These are phyloP conservation scores for Magallana nippona DNA, from an alignment of 2,888 invertebrate species.

Conservation along the genomic window DNA sequence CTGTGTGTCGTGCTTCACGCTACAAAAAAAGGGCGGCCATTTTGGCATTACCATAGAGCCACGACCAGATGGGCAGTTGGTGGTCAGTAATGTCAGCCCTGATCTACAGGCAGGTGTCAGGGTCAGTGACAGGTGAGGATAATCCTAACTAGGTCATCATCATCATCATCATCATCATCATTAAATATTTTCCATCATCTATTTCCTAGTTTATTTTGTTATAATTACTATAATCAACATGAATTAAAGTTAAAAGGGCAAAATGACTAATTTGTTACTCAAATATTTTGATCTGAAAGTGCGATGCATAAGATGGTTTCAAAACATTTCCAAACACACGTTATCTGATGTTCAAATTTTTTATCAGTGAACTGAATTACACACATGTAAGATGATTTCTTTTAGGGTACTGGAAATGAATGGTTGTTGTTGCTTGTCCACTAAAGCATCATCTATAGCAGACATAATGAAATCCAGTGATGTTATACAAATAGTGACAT, in stretches of 20 bases:
- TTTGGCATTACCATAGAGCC: constrained; percentile 44
- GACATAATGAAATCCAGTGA: constrained; percentile 43
- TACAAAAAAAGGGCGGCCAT: constrained; percentile 43
- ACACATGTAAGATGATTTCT: background rate
- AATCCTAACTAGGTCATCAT: background rate
- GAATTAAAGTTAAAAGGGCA: too few relatives aligned
- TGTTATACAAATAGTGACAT: constrained; percentile 37
- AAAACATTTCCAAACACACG: too few relatives aligned
- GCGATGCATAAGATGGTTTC: too few relatives aligned
- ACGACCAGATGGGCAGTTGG: constrained; percentile 41
- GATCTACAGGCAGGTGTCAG: background rate
- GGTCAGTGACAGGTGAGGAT: constrained; percentile 45
- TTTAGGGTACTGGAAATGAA: constrained; percentile 66
- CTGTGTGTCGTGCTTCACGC: constrained; percentile 40
- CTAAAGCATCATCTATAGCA: background rate
- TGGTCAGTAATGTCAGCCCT: constrained; percentile 32
- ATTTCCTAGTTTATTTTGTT: background rate
- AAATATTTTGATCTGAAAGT: too few relatives aligned
- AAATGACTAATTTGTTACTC: too few relatives aligned
- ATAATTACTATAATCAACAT: too few relatives aligned
- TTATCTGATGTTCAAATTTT: too few relatives aligned
- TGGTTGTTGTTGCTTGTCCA: constrained; percentile 50
- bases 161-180: too few relatives aligned
- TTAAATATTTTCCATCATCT: background rate
- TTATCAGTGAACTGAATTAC: too few relatives aligned